Base-by-base conservation (phyloP, 2,113 vertebrate genomes). In the Pygoscelis antarcticus region DNA sequence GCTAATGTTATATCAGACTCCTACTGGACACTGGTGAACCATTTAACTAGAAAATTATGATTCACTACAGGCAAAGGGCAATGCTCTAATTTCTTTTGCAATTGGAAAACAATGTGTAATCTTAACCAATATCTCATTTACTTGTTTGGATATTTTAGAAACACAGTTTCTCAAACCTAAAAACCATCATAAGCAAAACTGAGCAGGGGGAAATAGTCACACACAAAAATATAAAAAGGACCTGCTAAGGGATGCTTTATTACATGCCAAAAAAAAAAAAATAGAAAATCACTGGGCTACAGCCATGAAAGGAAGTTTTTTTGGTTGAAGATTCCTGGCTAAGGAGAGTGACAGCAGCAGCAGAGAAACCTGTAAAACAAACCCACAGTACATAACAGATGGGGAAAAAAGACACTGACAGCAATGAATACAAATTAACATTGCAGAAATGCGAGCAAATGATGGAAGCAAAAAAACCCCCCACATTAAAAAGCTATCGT, bases 361-460 rank as follows among this genome's bases (percentile, higher is more conserved):
- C 62, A 88, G 55, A 90, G 65, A 93, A 92, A 93, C 80, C 94
- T 95, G 65, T 71, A 87, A 93, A 97, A 81, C 83, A 95, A 94
- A 90, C 51, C 29, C 83, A 81, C 54, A 75, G 79, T 75, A 88
- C 51, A 64, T 60, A 94, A 96, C 97, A 97, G 92, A 96, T 96
- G 95, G 92, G 10, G n/a, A 3, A 58, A 79, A 68, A 72, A 95
- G 74, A 61, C 70, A 91, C 34, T 57, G 70, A 87, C 79, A 93
- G 38, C 87, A 95, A 84, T 49, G 88, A 97, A 93, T 96, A 89
- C 57, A 91, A 95, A 96, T 94, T 96, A 93, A 82, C 77, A 58
- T 11, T 51, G 54, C 81, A 94, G 62, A 93, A 93, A 74, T 38
- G 21, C 57, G 85, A 79, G 36, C 36, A 88, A 94, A 60, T 36